These are phyloP conservation scores for Ciconia maguari DNA, from an alignment of 2,113 vertebrate species.

Conservation along the genomic window DNA sequence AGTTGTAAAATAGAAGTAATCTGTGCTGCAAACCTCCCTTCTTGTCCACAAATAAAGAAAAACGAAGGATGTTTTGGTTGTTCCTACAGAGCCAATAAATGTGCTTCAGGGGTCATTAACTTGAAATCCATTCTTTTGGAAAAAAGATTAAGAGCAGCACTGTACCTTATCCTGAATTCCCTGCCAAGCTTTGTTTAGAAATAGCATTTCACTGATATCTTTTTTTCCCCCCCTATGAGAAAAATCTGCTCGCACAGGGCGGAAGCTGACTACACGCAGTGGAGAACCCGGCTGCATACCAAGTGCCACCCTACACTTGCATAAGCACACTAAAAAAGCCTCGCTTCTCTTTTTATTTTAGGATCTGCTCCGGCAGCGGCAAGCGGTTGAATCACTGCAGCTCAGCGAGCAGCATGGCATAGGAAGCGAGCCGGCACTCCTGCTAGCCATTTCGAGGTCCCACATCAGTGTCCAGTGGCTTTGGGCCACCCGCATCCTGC, in stretches of 20 bases:
- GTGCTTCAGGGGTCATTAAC: slow-evolving; percentile 18
- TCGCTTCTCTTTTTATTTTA: background rate
- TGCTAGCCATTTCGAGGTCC: background rate
- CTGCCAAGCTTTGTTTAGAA: slow-evolving; percentile 52
- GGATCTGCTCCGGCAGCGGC: background rate
- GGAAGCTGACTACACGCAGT: background rate
- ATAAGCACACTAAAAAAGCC: background rate
- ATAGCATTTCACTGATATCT: background rate
- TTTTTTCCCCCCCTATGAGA: background rate
- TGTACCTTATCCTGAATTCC: slow-evolving; percentile 22
- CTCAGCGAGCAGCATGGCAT: background rate
- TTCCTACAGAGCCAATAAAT: background rate
- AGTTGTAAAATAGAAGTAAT: background rate
- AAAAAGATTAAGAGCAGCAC: slow-evolving; percentile 40
- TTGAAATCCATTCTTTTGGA: slow-evolving; percentile 25
- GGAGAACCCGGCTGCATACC: background rate
- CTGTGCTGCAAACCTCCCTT: background rate
- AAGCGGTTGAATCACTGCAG: background rate
- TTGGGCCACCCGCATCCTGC: background rate
- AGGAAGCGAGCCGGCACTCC: background rate
- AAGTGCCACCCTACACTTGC: background rate
- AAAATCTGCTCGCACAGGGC: background rate
- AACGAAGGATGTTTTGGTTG: background rate
- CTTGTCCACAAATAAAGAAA: background rate
- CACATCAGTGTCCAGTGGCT: background rate